phyloP scores from a whole-genome alignment of 2,797 vertebrate species.

The Mormyrus hasselquistii region DNA sequence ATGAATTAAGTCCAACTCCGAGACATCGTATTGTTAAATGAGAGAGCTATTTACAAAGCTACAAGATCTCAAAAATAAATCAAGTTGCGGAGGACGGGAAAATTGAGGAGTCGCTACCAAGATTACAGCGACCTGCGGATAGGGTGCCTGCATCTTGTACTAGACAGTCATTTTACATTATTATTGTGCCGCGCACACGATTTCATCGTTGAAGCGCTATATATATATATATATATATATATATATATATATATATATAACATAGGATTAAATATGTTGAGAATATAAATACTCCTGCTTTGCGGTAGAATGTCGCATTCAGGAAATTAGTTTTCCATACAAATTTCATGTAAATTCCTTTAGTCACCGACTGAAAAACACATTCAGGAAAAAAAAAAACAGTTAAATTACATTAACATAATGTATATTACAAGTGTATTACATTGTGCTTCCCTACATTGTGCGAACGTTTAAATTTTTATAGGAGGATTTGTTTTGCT shows the following conservation, averaged over 20 bases:
- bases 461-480: not conserved
- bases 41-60: not conserved
- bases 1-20: not conserved
- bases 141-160: constrained; percentile 22
- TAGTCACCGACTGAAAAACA: not conserved
- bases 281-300: not conserved
- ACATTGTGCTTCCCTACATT: not conserved
- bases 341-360: not conserved
- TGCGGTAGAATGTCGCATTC: constrained; percentile 3
- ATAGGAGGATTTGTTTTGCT: not conserved
- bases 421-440: not conserved
- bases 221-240: not conserved
- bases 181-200: not conserved
- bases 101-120: not conserved
- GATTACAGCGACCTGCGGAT: constrained; percentile 3
- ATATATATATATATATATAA: not conserved
- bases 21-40: not conserved
- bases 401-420: not conserved
- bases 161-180: constrained; percentile 20
- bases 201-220: not conserved
- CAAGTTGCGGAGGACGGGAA: not conserved
- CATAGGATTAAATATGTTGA: not conserved
- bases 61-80: not conserved
- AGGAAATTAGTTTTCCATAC: not conserved
- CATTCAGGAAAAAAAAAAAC: not conserved